Evolutionary conservation across 2,113 vertebrate species (phyloP).

Genomic region (Oriolus oriolus): DNA sequence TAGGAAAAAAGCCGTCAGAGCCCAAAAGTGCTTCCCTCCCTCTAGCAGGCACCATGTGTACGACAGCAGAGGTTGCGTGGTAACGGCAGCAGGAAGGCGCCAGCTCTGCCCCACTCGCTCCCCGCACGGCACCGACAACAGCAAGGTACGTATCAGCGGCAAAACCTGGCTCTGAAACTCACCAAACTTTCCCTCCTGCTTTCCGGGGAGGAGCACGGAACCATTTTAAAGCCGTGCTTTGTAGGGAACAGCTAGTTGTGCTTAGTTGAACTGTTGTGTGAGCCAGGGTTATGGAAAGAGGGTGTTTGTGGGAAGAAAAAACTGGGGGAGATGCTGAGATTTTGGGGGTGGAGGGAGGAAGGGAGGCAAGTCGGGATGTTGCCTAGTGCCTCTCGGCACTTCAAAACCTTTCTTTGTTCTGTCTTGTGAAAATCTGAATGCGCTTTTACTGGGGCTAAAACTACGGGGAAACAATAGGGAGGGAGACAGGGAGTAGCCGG

Average conservation of each 20-base stretch:
- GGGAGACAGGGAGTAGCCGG: background rate
- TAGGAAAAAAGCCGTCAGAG: background rate
- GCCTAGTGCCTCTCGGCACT: background rate
- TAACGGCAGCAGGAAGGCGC: conserved; percentile 22
- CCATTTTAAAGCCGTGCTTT: background rate
- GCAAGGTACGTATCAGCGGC: background rate
- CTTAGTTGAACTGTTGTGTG: background rate
- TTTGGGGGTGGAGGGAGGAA: background rate
- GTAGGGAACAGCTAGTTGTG: background rate
- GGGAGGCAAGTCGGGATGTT: background rate
- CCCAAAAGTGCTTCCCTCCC: background rate
- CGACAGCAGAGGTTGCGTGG: conserved; percentile 37
- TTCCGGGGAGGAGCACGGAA: rapidly evolving
- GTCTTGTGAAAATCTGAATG: background rate
- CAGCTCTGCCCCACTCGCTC: background rate
- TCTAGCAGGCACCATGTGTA: conserved; percentile 23
- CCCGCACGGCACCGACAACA: background rate
- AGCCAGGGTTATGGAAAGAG: background rate
- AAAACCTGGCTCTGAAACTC: background rate
- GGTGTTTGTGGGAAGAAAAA: background rate
- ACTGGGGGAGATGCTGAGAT: background rate
- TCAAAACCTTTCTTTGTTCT: background rate
- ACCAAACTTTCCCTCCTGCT: background rate
- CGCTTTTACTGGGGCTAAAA: background rate
- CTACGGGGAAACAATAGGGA: background rate